Base-by-base conservation (phyloP, 2,113 vertebrate species). In the Oenanthe oenanthe region DNA sequence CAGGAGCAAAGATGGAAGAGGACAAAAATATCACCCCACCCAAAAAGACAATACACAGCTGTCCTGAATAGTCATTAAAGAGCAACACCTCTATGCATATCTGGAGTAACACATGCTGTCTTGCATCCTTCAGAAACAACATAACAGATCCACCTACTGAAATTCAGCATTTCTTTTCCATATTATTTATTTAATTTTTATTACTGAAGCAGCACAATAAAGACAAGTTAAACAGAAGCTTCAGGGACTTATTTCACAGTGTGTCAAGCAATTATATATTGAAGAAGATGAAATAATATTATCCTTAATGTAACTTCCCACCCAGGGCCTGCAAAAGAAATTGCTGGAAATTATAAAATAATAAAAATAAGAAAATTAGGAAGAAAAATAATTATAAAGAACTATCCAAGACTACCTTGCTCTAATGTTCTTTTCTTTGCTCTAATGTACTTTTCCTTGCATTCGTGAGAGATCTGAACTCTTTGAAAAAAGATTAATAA, bases 161-260 rank as follows among this genome's bases (percentile, higher is more conserved):
- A 83, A 93, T 62, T 67, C 38, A 77, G 24, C 9, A 43, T 80
- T 22, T 80, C 32, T 75, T 56, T 85, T 54, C 47, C 25, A 17
- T 54, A 77, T 83, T 91, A 82, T 88, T 85, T 94, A 67, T 87
- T 92, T 91, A 32, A 29, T 89, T 72, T 76, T 13, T 61, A 63
- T 75, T 85, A 63, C 71, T 83, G 74, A 94, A 91, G 62, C 32
- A 66, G 71, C 34, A 63, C 89, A 93, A 87, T 66, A 95, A 84
- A 88, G 36, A 43, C 19, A 89, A 79, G 77, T 73, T 80, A 89
- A 93, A 86, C 40, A 77, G 65, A 71, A 71, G 61, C 83, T 94
- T 85, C 85, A 88, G 63, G 67, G 93, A 67, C 56, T 76, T 87
- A 74, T 93, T 97, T 96, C 85, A 95, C 63, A 85, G 56, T 57